phyloP scores from a whole-genome alignment of 1,140 invertebrate genomes.

The Triops longicaudatus region DNA sequence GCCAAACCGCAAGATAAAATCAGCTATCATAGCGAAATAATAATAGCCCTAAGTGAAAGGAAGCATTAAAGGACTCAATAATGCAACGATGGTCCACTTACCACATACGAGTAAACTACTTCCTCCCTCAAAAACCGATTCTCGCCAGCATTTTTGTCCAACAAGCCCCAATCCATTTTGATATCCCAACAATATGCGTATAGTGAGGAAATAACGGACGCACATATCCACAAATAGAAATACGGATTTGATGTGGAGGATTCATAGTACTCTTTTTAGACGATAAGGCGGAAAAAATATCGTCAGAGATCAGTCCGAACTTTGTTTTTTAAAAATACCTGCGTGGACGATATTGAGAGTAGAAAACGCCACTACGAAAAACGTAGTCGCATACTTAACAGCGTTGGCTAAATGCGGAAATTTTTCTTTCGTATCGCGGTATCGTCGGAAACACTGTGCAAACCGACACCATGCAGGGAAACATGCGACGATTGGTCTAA shows the following conservation, averaged over 20 bases:
- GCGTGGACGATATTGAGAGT: slow-evolving; percentile 59
- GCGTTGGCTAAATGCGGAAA: slow-evolving; percentile 96
- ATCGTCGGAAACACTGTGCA: slow-evolving; percentile 92
- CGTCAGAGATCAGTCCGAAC: neutral
- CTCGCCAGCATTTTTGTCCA: slow-evolving; percentile 75
- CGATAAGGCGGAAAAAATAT: slow-evolving; percentile 16
- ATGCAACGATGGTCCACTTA: slow-evolving; percentile 37
- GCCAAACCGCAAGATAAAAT: slow-evolving; percentile 83
- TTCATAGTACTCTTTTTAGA: slow-evolving; percentile 49
- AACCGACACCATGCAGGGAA: slow-evolving; percentile 96
- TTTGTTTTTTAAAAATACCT: slow-evolving; percentile 43
- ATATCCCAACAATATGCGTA: slow-evolving; percentile 93
- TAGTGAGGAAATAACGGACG: slow-evolving; percentile 64
- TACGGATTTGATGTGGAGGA: slow-evolving; percentile 60
- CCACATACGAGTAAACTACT: slow-evolving; percentile 63
- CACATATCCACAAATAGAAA: slow-evolving; percentile 68
- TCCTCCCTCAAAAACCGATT: slow-evolving; percentile 69
- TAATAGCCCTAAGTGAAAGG: slow-evolving; percentile 63
- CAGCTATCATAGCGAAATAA: slow-evolving; percentile 95
- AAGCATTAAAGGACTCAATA: too few species aligned
- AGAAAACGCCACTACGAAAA: slow-evolving; percentile 83
- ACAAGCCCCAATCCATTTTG: slow-evolving; percentile 98
- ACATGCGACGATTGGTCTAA: slow-evolving; percentile 71
- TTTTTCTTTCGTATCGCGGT: slow-evolving; percentile 74
- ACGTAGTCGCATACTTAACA: slow-evolving; percentile 96